A percentile compares a stretch with the other conserved stretches of the same genome.
These are phyloP conservation scores for Amphipoea lucens DNA, from an alignment of 2,888 invertebrate genomes.

Conservation along the genomic window DNA sequence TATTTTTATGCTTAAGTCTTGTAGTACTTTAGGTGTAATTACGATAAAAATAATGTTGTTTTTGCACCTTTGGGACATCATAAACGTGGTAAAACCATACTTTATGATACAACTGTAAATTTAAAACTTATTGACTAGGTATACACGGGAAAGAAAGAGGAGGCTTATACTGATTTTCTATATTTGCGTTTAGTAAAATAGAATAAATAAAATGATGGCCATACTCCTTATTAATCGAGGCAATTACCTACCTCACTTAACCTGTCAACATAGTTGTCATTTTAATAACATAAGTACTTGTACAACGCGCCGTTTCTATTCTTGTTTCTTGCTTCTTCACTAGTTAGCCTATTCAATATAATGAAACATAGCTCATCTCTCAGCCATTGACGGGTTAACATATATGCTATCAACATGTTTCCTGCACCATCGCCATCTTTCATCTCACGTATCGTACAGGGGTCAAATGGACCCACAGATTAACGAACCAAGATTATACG, in stretches of 20 bases:
- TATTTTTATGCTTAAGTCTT: slow-evolving; percentile 22
- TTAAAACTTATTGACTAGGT: neutral
- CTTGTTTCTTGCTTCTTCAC: neutral
- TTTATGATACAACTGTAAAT: neutral
- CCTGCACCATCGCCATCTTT: slow-evolving; percentile 8
- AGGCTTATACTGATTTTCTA: neutral
- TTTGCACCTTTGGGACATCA: slow-evolving; percentile 5
- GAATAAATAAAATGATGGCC: neutral
- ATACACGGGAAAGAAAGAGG: neutral
- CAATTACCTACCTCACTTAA: neutral
- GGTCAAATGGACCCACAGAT: slow-evolving; percentile 26
- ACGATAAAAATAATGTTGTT: slow-evolving; percentile 19
- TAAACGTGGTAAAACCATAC: neutral
- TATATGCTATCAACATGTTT: slow-evolving; percentile 20
- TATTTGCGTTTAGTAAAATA: neutral
- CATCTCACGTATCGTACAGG: neutral
- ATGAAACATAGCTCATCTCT: neutral
- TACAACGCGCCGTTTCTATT: neutral
- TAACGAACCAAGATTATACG: slow-evolving; percentile 21
- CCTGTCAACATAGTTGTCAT: no score
- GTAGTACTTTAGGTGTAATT: slow-evolving; percentile 22
- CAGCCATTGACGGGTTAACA: slow-evolving; percentile 1
- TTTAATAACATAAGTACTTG: neutral
- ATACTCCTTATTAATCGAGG: neutral
- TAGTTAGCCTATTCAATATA: neutral